Evolutionary conservation across 2,113 vertebrate species (phyloP), one percentile per base, ranked within the genome.

Genomic region (Oenanthe oenanthe): DNA sequence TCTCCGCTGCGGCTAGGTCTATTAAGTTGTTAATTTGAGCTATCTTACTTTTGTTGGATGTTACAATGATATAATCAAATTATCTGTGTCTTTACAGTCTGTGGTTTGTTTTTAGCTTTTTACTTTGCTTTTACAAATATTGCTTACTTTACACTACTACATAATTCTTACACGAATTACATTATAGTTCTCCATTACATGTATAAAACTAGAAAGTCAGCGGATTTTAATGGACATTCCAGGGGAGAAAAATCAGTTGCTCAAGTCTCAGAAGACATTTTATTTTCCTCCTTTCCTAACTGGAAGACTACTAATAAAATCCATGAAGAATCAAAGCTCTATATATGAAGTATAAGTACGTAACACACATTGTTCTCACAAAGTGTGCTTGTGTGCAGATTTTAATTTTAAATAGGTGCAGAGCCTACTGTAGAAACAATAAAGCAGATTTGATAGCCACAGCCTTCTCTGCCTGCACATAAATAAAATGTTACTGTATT

Each of bases 311-410:
- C 43, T 54, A 32, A 32, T 53, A 87, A 89, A 82, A 90, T 34
- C 10, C 0, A 36, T 4, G 3, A 63, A 67, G 80, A 63, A 60
- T 17, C 43, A 71, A 74, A 67, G 26, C 28, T n/a, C 19, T 42
- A 2, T 66, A 3, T 21, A 36, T 3, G 40, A 32, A 65, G 7
- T 31, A 25, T 16, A 53, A 0, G 0, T 34, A 21, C 32, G 7
- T 26, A 60, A 47, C 5, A n/a, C 53, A 38, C 8, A 38, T 25
- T 72, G 18, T 68, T 61, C 34, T 2, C 66, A 58, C n/a, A 85
- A 51, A 76, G 34, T 32, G 4, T 32, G 9, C 26, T 68, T 70
- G 17, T 32, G 32, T 11, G 36, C 16, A 32, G 28, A 48, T 76
- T 88, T 88, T 63, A 67, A 62, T 62, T 34, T 61, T 32, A 14